Evolutionary conservation across 1,140 invertebrate species (phyloP).

Genomic region (Archegozetes longisetosus): DNA sequence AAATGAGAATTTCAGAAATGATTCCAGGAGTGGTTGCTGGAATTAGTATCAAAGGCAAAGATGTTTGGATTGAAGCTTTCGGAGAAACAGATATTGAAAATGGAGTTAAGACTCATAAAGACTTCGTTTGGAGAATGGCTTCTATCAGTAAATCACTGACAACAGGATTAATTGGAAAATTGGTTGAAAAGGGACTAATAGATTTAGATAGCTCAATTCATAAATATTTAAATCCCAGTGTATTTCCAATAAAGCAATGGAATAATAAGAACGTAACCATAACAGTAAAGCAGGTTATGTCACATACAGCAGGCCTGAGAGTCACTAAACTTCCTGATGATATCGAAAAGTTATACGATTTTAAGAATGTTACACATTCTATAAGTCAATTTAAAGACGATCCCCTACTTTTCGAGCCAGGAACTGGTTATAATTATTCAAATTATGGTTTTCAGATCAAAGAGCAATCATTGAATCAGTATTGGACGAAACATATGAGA

Average conservation of each 20-base stretch:
- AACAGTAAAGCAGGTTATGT: neutral
- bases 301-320: neutral
- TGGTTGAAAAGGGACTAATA: constrained; percentile 38
- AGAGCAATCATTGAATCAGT: constrained; percentile 9
- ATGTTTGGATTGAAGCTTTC: constrained; percentile 35
- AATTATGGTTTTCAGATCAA: constrained; percentile 12
- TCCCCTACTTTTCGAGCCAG: neutral
- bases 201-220: constrained; percentile 28
- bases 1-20: too few species aligned
- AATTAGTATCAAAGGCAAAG: constrained; percentile 38
- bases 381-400: neutral
- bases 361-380: neutral
- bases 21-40: constrained; percentile 37
- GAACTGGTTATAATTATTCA: constrained; percentile 12
- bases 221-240: constrained; percentile 1
- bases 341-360: neutral
- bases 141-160: constrained; percentile 46
- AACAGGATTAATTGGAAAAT: constrained; percentile 35
- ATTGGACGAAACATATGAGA: neutral
- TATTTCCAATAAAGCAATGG: constrained; percentile 2
- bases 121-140: constrained; percentile 43
- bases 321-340: neutral
- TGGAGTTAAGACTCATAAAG: constrained; percentile 29
- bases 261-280: neutral
- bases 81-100: constrained; percentile 45